Percentiles rank a stretch among this genome's conserved stretches.
Evolutionary conservation across 2,797 vertebrate species (phyloP).

Genomic region (Sarcoramphus papa): DNA sequence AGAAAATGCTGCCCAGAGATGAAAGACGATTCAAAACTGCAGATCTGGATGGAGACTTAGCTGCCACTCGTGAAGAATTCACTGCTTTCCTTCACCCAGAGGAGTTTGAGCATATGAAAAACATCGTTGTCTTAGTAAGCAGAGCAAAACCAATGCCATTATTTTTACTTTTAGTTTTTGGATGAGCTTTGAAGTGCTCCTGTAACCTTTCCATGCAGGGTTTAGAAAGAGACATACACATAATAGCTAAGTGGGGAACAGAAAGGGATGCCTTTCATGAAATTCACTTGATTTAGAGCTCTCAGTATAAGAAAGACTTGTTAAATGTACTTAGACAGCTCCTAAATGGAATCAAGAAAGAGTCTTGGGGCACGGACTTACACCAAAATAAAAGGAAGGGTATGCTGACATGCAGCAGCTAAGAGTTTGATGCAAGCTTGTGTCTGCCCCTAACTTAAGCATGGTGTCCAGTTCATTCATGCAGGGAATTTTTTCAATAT

Average conservation of each 20-base stretch:
- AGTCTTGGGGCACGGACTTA: not conserved
- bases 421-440: not conserved
- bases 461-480: not conserved
- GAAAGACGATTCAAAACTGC: constrained; percentile 90
- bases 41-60: constrained; percentile 83
- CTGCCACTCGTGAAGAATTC: constrained; percentile 91
- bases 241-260: not conserved
- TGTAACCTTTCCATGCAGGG: not conserved
- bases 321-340: not conserved
- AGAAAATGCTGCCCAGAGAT: constrained; percentile 96
- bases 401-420: not conserved
- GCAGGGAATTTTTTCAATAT: not conserved
- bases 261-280: not conserved
- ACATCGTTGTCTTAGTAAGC: constrained; percentile 91
- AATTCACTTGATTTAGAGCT: not conserved
- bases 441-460: not conserved
- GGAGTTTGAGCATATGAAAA: constrained; percentile 98
- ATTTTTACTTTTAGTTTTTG: not conserved
- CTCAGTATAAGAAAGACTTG: not conserved
- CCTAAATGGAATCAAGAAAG: not conserved
- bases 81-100: constrained; percentile 95
- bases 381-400: not conserved
- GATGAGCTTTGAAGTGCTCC: not conserved
- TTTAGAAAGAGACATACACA: not conserved
- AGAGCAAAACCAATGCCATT: not conserved